Conservation (phyloP, 2,113 vertebrate species). For the Dryoscopus gambensis region DNA sequence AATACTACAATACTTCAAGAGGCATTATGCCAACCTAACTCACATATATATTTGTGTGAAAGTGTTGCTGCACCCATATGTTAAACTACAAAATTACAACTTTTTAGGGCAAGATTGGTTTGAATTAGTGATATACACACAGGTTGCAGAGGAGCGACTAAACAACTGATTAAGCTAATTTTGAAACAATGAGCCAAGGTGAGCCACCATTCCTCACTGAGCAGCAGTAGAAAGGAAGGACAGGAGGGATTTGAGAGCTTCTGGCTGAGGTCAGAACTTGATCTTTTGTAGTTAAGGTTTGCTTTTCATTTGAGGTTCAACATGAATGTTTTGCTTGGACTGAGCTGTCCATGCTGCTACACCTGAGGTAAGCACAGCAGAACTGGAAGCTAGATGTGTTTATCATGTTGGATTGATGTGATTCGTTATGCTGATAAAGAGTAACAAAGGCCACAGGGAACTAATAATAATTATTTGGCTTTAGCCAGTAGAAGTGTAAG, state of each 20-base stretch:
- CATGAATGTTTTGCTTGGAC: background rate
- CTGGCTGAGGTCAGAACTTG: background rate
- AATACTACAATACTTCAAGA: background rate
- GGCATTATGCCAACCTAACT: background rate
- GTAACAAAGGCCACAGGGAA: background rate
- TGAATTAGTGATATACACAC: background rate
- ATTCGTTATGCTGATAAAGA: background rate
- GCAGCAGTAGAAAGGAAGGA: background rate
- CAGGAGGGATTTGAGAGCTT: background rate
- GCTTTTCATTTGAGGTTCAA: background rate
- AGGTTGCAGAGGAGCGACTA: background rate
- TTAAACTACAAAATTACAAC: background rate
- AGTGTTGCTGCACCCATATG: background rate
- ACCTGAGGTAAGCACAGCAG: background rate
- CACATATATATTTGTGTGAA: background rate
- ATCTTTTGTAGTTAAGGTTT: background rate
- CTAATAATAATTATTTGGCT: background rate
- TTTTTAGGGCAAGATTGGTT: background rate
- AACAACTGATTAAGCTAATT: background rate
- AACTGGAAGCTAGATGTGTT: background rate
- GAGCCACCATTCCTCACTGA: background rate
- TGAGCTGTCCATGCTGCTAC: background rate
- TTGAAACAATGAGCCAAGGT: background rate
- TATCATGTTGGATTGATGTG: background rate
- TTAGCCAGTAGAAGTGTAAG: background rate